A percentile compares a stretch with the other conserved stretches of the same genome.
Conservation (phyloP, 2,797 vertebrate species). For the Anguilla obscura region DNA sequence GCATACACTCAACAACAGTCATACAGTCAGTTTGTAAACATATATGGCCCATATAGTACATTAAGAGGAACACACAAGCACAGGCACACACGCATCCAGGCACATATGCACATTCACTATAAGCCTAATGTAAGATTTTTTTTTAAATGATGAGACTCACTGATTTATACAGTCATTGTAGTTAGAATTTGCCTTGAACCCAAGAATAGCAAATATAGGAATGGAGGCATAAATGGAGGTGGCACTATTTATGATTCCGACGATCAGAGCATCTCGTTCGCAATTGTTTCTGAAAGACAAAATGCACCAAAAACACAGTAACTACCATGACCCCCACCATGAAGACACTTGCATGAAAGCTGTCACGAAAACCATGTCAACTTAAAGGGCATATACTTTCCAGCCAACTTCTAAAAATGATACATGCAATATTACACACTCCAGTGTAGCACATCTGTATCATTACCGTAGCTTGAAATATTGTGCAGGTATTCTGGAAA, state of each 20-base stretch:
- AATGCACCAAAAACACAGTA: not conserved
- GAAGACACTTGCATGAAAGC: not conserved
- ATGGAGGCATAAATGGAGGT: constrained; percentile 82
- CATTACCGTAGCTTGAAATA: too few relatives aligned
- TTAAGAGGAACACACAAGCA: not conserved
- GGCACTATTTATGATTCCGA: constrained; percentile 76
- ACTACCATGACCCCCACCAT: not conserved
- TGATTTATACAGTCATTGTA: constrained; percentile 71
- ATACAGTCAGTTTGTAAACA: too few relatives aligned
- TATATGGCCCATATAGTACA: not conserved
- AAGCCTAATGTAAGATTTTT: not conserved
- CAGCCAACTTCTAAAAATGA: not conserved
- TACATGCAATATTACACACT: too few relatives aligned
- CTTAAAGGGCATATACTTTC: not conserved
- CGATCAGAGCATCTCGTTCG: constrained; percentile 74
- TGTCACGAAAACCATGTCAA: not conserved
- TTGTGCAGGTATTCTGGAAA: too few relatives aligned
- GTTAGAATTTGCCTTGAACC: constrained; percentile 80
- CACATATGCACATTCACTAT: not conserved
- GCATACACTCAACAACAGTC: too few relatives aligned
- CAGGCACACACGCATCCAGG: not conserved
- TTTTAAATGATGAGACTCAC: constrained; percentile 57
- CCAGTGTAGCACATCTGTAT: too few relatives aligned
- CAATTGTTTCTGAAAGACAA: constrained; percentile 77
- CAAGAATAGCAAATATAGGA: constrained; percentile 80